Percentiles rank a stretch among this genome's conserved stretches.
phyloP scores from a whole-genome alignment of 2,888 invertebrate genomes.

The Eugnorisma glareosa region DNA sequence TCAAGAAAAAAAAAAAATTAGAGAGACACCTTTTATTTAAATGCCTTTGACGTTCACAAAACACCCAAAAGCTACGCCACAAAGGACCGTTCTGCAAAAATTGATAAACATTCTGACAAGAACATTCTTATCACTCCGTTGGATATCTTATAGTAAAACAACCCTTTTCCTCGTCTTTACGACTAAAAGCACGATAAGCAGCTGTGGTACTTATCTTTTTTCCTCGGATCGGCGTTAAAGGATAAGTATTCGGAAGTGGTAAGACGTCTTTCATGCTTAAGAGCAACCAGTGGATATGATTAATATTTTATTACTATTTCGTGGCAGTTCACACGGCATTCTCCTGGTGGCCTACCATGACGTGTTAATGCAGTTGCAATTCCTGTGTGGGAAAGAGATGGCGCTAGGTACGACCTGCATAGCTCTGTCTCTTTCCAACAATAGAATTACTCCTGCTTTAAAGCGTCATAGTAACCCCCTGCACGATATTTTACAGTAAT shows the following conservation, averaged over 20 bases:
- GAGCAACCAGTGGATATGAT: not conserved
- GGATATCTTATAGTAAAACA: conserved; percentile 33
- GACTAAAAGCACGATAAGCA: conserved; percentile 41
- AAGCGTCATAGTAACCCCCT: too few relatives aligned
- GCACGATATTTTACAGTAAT: not conserved
- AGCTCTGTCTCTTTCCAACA: too few relatives aligned
- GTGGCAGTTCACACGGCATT: not conserved
- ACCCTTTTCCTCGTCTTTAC: conserved; percentile 45
- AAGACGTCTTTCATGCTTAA: conserved; percentile 1
- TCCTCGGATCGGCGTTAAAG: conserved; percentile 19
- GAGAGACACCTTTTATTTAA: conserved; percentile 2
- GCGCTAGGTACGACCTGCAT: too few relatives aligned
- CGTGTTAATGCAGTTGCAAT: too few relatives aligned
- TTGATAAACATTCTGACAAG: conserved; percentile 34
- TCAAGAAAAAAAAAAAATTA: not conserved
- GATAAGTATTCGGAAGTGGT: conserved; percentile 11
- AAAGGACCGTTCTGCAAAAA: conserved; percentile 1
- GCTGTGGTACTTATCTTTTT: conserved; percentile 31
- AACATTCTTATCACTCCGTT: conserved; percentile 38
- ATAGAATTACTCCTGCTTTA: too few relatives aligned
- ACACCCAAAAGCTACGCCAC: conserved; percentile 12
- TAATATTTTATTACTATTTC: not conserved
- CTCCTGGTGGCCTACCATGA: too few relatives aligned
- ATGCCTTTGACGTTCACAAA: conserved; percentile 7
- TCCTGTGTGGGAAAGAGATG: too few relatives aligned